Percentiles rank a stretch among this genome's conserved stretches.
Evolutionary conservation across 2,113 vertebrate species (phyloP).

Genomic region (Brienomyrus brachyistius): DNA sequence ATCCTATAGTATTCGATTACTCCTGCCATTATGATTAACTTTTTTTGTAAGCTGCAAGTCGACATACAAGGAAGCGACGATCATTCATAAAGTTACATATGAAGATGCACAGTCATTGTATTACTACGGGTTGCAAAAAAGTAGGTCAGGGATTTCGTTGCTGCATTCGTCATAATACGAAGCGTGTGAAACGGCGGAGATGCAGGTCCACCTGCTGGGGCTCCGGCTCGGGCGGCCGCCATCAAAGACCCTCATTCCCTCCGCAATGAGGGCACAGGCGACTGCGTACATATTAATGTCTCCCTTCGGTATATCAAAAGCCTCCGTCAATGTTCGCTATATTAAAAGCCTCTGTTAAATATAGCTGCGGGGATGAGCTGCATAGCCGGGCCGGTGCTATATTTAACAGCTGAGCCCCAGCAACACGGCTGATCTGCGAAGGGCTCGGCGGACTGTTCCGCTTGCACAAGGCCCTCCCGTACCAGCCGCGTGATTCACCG

Average conservation of each 20-base stretch:
- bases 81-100: background rate
- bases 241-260: background rate
- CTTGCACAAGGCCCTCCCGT: background rate
- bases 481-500: background rate
- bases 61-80: background rate
- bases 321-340: background rate
- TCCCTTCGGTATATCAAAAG: background rate
- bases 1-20: background rate
- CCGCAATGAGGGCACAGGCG: background rate
- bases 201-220: no score
- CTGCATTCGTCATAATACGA: background rate
- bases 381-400: background rate
- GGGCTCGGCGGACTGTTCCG: background rate
- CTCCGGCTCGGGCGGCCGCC: background rate
- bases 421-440: conserved; percentile 11
- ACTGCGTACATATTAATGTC: background rate
- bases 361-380: background rate
- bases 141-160: background rate
- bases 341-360: background rate
- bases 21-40: background rate
- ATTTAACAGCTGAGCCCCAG: conserved; percentile 16
- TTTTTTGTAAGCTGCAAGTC: background rate
- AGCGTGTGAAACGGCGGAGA: background rate
- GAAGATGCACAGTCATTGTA: background rate
- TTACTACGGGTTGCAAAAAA: background rate